Evolutionary conservation across 2,888 invertebrate genomes (phyloP), one percentile per base, ranked within the genome.

Genomic region (Neoascia interrupta): DNA sequence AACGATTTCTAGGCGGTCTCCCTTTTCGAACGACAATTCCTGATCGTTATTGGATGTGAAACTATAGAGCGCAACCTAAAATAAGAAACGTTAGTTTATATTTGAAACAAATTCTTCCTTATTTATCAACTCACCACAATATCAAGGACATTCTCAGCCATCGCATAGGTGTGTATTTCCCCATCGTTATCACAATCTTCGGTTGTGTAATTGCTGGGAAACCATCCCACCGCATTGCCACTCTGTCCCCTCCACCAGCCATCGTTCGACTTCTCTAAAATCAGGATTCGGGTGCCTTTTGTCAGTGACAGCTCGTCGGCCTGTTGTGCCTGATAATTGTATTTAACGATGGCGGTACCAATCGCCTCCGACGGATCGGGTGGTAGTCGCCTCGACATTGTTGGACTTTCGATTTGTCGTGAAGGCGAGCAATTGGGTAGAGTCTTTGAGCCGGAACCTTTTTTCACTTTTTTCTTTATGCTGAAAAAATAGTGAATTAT

Each of bases 171-270:
- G 86, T 97, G 96, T 36, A 96, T 92, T 36, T 95, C 94, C 84
- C 96, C 96, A 84, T 96, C 96, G 26, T 92, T 92, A 87, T 95
- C 95, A 83, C 95, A 94, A 86, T 95, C 95, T 88, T 96, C 96
- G 86, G 96, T 96, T 80, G 98, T 98, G 90, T 99, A 99, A 90
- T 99, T 99, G 54, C 98, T 98, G 6, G 99, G 99, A 88, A 99
- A 99, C 99, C 99, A 84, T 90, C 92, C 92, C 89, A 83, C 92
- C 89, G 83, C 90, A 87, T 86, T 92, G 90, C 70, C 90, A 88
- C 89, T 92, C 90, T 96, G 96, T 53, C 99, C 99, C 85, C 98
- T 93, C 99, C 99, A 99, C 99, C 99, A 99, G 76, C 96, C 98
- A 89, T 99, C 99, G 83, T 97, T 97, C 85, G 97, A 98, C 90